Evolutionary conservation across 2,888 invertebrate genomes (phyloP).

Genomic region (Hipparchia semele): DNA sequence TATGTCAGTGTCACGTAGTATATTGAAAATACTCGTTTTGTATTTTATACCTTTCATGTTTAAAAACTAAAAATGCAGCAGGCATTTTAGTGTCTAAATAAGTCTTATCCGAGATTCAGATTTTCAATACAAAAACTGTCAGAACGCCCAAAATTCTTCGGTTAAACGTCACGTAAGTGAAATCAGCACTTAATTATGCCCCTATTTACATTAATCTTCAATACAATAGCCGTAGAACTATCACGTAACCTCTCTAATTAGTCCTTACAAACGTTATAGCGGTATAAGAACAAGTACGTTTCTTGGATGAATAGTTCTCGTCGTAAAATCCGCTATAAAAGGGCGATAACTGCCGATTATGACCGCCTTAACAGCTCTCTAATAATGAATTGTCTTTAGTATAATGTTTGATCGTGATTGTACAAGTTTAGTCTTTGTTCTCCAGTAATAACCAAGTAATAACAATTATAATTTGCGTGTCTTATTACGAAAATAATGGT

Average conservation of each 20-base stretch:
- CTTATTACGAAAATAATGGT: not conserved
- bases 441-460: constrained; percentile 36
- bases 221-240: constrained; percentile 17
- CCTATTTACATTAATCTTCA: not conserved
- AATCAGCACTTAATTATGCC: not conserved
- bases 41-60: too few species aligned
- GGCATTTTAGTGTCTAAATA: too few species aligned
- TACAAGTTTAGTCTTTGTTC: constrained; percentile 36
- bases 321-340: constrained; percentile 83
- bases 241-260: constrained; percentile 57
- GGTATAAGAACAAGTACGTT: constrained; percentile 70
- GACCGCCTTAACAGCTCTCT: constrained; percentile 74
- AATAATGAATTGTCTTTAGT: constrained; percentile 83
- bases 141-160: too few species aligned
- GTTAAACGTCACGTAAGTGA: too few species aligned
- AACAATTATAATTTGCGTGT: constrained; percentile 27
- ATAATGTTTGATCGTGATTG: constrained; percentile 67
- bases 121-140: too few species aligned
- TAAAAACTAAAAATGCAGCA: too few species aligned
- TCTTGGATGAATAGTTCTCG: constrained; percentile 80
- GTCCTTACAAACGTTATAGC: constrained; percentile 62
- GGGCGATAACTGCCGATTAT: constrained; percentile 82
- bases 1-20: too few species aligned
- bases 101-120: too few species aligned
- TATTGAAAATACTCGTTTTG: too few species aligned